phyloP scores from a whole-genome alignment of 2,113 vertebrate species.

The Dryoscopus gambensis region DNA sequence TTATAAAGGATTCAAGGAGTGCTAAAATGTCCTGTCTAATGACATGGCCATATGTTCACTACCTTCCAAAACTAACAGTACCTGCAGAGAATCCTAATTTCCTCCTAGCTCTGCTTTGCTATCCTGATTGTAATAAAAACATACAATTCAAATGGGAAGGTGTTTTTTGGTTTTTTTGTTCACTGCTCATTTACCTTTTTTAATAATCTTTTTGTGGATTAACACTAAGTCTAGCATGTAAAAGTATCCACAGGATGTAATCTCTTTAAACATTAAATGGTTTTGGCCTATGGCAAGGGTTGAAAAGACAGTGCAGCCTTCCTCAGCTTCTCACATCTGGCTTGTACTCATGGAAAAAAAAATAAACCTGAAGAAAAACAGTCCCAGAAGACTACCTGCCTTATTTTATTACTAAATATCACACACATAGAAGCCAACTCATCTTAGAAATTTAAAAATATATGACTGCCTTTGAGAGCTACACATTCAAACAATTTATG shows the following conservation, averaged over 20 bases:
- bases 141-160: neutral
- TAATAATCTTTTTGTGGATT: constrained; percentile 46
- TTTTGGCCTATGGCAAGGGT: neutral
- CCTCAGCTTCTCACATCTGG: neutral
- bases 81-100: constrained; percentile 45
- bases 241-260: constrained; percentile 26
- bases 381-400: neutral
- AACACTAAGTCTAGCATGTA: constrained; percentile 34
- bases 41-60: neutral
- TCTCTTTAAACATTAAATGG: constrained; percentile 6
- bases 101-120: neutral
- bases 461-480: neutral
- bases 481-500: neutral
- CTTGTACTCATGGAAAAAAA: neutral
- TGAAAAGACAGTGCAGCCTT: neutral
- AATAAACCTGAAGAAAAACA: neutral
- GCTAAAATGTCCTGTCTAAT: constrained; percentile 29
- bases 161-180: neutral
- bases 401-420: constrained; percentile 19
- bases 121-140: constrained; percentile 47
- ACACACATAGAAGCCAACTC: neutral
- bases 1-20: constrained; percentile 34
- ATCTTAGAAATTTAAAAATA: neutral
- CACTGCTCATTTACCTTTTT: constrained; percentile 28
- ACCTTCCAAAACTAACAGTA: constrained; percentile 52